These are phyloP conservation scores for Plutella xylostella DNA, from an alignment of 2,888 invertebrate genomes.

Conservation along the genomic window DNA sequence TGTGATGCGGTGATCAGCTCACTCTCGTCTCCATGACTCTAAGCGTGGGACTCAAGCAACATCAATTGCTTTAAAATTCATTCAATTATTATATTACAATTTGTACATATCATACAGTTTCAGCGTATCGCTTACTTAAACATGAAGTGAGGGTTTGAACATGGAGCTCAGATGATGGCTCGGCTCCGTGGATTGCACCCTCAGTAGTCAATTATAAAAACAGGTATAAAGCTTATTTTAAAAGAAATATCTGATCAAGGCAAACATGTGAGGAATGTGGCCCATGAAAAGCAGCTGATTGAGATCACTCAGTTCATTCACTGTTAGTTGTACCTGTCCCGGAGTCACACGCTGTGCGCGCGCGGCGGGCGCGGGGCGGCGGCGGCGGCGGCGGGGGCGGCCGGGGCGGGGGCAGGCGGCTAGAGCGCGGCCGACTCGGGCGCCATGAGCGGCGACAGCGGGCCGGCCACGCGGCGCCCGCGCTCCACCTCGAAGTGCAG, in stretches of 20 bases:
- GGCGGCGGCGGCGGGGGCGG: constrained; percentile 58
- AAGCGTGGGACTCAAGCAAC: too few species aligned
- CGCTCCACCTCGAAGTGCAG: constrained; percentile 86
- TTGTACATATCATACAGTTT: constrained; percentile 3
- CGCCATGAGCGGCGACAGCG: constrained; percentile 84
- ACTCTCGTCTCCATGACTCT: too few species aligned
- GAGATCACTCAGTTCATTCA: background rate
- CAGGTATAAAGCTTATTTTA: constrained; percentile 50
- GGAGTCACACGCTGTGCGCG: background rate
- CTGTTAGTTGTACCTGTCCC: background rate
- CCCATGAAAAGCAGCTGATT: constrained; percentile 19
- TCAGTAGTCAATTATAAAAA: constrained; percentile 41
- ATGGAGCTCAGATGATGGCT: too few species aligned
- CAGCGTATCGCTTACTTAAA: constrained; percentile 24
- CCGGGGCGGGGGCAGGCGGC: constrained; percentile 49
- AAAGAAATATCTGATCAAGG: constrained; percentile 40
- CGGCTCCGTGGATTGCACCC: too few species aligned
- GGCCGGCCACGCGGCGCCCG: constrained; percentile 80
- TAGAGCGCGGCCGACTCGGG: constrained; percentile 81
- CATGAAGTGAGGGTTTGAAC: too few species aligned
- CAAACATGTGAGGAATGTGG: constrained; percentile 40
- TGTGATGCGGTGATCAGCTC: too few species aligned
- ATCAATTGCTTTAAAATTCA: constrained; percentile 15
- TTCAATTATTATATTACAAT: constrained; percentile 9
- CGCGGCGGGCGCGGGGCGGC: constrained; percentile 23